Evolutionary conservation across 2,797 vertebrate genomes (phyloP), one percentile per base, ranked within the genome.

Genomic region (Scolopax bukidnonensis): DNA sequence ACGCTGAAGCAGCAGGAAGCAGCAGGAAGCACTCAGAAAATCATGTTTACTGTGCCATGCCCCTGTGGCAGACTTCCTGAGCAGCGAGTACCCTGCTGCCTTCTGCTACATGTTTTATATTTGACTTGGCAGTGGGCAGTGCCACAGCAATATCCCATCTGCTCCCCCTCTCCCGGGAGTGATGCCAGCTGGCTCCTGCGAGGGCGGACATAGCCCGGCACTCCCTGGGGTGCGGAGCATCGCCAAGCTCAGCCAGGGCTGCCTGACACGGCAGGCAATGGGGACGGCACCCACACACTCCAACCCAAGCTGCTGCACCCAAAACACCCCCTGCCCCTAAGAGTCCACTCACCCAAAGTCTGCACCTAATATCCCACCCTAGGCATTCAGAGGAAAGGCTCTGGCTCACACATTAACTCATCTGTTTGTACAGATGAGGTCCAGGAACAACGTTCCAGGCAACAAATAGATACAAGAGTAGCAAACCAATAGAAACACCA

Each of bases 121-220:
- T 97, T 97, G 96, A 96, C 96, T 95, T 94, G 91, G 84, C 95
- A 85, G 96, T 94, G 92, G 96, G 96, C 95, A 96, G 94, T 71
- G 90, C 87, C 92, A 89, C 61, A 83, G 93, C 94, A 94, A 89
- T 94, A 74, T 91, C 92, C 93, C 96, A 97, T 97, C 94, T 97
- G 97, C 95, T 95, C 56, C 89, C 95, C 90, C 79, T 64, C 78
- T 85, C 90, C 93, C 1, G 2, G 75, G 65, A 96, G 82, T 47
- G 94, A 95, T 95, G 92, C 89, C 95, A 96, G 87, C 8, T 48
- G 4, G 91, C 61, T 92, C 82, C 87, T 17, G 3, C 2, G 9
- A 67, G 68, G 79, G 87, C 2, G 41, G 91, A 65, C 36, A 30
- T 60, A 73, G 79, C 77, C 73, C 24, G 10, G 78, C 10, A 17